A percentile compares a stretch with the other conserved stretches of the same genome.
These are phyloP conservation scores for Cybosia mesomella DNA, from an alignment of 2,888 invertebrate genomes.

Conservation along the genomic window DNA sequence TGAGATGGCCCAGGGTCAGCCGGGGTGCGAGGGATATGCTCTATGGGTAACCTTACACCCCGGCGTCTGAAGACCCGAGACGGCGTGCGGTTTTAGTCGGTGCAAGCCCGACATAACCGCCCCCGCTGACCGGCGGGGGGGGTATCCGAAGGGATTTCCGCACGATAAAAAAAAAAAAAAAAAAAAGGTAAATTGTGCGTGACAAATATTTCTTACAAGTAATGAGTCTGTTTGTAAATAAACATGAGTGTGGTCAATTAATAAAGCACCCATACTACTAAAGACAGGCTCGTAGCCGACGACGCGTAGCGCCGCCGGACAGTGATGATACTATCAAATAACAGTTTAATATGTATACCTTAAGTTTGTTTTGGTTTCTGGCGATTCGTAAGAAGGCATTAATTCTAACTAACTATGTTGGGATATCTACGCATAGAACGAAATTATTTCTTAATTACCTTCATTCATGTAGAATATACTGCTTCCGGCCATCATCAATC, in stretches of 20 bases:
- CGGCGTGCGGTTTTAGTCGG: no score
- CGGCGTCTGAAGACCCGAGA: no score
- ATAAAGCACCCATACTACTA: constrained; percentile 36
- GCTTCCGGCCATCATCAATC: no score
- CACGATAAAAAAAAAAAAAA: no score
- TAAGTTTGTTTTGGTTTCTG: constrained; percentile 29
- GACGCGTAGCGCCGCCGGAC: constrained; percentile 57
- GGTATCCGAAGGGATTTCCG: no score
- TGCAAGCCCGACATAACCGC: no score
- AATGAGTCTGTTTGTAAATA: constrained; percentile 29
- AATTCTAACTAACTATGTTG: background rate
- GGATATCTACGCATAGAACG: background rate
- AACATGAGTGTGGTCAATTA: constrained; percentile 38
- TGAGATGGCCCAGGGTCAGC: no score
- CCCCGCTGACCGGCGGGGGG: no score
- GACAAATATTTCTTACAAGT: constrained; percentile 33
- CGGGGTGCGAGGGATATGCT: no score
- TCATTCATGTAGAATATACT: no score
- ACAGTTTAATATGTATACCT: constrained; percentile 43
- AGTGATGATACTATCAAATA: constrained; percentile 57
- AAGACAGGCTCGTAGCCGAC: constrained; percentile 47
- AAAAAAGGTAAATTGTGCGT: constrained; percentile 49
- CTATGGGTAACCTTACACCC: no score
- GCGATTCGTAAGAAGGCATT: constrained; percentile 28
- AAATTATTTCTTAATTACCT: no score